Evolutionary conservation across 2,113 vertebrate genomes (phyloP).

Genomic region (Mobula hypostoma): DNA sequence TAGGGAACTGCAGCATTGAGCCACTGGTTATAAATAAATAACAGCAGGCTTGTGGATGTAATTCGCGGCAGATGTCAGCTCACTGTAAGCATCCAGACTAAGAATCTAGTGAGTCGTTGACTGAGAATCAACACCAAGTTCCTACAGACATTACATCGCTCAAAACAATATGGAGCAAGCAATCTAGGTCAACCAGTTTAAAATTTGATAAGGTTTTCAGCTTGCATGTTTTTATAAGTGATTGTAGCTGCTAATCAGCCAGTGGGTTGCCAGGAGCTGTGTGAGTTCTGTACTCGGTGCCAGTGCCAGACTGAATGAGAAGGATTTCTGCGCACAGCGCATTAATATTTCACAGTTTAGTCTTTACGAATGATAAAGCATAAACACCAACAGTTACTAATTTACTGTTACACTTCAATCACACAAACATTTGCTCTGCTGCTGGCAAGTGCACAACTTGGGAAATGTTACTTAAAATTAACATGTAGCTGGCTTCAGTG

Average conservation of each 20-base stretch:
- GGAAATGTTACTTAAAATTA: neutral
- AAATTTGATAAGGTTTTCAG: conserved; percentile 25
- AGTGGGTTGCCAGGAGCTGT: neutral
- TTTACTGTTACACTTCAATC: neutral
- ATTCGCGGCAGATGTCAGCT: neutral
- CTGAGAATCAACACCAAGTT: neutral
- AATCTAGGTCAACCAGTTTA: conserved; percentile 8
- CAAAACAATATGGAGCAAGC: neutral
- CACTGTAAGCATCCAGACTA: neutral
- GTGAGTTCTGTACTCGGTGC: neutral
- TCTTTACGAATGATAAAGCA: neutral
- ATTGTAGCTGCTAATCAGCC: neutral
- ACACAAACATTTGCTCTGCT: neutral
- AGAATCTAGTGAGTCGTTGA: neutral
- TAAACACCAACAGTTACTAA: neutral
- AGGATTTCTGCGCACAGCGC: neutral
- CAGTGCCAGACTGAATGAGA: neutral
- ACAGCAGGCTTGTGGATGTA: neutral
- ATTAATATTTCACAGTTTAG: conserved; percentile 17
- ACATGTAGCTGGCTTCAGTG: neutral
- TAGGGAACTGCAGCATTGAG: neutral
- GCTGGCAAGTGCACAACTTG: neutral
- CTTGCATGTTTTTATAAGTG: neutral
- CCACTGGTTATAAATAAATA: neutral
- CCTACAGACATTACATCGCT: neutral